A percentile compares a stretch with the other conserved stretches of the same genome.
Conservation (phyloP, 2,797 vertebrate genomes). For the Sebastes steindachneri region DNA sequence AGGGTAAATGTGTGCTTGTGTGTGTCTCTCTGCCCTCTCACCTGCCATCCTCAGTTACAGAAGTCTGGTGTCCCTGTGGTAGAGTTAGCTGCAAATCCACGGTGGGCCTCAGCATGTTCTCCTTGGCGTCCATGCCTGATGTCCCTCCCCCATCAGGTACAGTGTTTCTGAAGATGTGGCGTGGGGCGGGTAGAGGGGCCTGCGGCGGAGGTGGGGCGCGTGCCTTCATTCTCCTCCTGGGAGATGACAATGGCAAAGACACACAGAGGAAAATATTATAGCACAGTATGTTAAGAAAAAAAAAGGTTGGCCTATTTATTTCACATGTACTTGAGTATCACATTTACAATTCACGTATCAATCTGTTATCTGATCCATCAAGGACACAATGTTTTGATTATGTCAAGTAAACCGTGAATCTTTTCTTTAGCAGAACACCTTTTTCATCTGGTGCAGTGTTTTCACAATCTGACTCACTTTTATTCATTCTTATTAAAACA, state of each 20-base stretch:
- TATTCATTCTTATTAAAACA: background rate
- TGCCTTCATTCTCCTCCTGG: constrained; percentile 90
- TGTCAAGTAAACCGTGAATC: background rate
- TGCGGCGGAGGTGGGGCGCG: constrained; percentile 88
- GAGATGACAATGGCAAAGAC: constrained; percentile 2
- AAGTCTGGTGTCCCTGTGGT: constrained; percentile 86
- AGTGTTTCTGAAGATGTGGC: constrained; percentile 77
- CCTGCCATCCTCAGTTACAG: constrained; percentile 88
- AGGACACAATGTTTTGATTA: background rate
- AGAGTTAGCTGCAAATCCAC: constrained; percentile 86
- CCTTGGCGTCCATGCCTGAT: constrained; percentile 82
- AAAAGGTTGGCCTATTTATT: background rate
- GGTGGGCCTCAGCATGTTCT: constrained; percentile 80
- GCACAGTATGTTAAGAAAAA: background rate
- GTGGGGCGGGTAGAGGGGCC: constrained; percentile 74
- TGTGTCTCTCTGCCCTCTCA: constrained; percentile 63
- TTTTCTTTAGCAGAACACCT: background rate
- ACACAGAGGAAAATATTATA: background rate
- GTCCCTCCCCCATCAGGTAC: constrained; percentile 77
- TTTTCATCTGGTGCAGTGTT: background rate
- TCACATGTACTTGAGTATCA: background rate
- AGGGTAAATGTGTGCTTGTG: background rate
- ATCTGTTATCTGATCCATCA: background rate
- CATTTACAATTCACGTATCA: background rate
- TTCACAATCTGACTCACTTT: background rate